Base-by-base conservation (phyloP, 2,797 vertebrate species). In the Botia kubotai region DNA sequence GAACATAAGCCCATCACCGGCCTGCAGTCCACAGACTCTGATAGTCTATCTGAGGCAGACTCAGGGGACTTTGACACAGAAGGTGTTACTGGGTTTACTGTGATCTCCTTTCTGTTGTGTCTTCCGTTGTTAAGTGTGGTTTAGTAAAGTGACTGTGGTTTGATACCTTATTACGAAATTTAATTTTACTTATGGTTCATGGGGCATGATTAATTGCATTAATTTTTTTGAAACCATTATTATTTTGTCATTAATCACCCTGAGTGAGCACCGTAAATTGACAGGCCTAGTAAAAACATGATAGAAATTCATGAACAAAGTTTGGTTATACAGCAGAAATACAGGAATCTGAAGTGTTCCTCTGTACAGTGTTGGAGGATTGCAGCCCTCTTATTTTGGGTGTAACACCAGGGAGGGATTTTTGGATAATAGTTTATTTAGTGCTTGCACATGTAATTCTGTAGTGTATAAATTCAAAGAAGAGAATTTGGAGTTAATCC, bases 391-490 rank as follows among this genome's bases (percentile, higher is more conserved):
- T 71, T 79, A 63, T 72, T 53, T 63, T 5, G 48, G 21, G 46
- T 79, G 46, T 65, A 66, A 80, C 50, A 48, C 50, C 13, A 2
- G 6, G 33, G 78, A 48, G 19, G 70, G 71, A 80, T 74, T 63
- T 62, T 57, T 26, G 76, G 76, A 79, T 79, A 83, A 83, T 83
- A 74, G 65, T 29, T 74, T 73, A 74, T 79, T 82, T 82, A 82
- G 53, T 43, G 77, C 26, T 21, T 60, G 81, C 33, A 12, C 62
- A 43, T 63, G 76, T 74, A 79, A 79, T 83, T 75, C 70, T 79
- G 72, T 68, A 26, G 62, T 53, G 71, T 60, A 83, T 83, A 75
- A 74, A 79, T 79, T 75, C 36, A 46, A 70, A 48, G 46, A 62
- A 60, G 66, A 83, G 67, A 83, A 53, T 66, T 67, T 67, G 78